Evolutionary conservation across 1,140 invertebrate genomes (phyloP).

Genomic region (Lordiphosa stackelbergi): DNA sequence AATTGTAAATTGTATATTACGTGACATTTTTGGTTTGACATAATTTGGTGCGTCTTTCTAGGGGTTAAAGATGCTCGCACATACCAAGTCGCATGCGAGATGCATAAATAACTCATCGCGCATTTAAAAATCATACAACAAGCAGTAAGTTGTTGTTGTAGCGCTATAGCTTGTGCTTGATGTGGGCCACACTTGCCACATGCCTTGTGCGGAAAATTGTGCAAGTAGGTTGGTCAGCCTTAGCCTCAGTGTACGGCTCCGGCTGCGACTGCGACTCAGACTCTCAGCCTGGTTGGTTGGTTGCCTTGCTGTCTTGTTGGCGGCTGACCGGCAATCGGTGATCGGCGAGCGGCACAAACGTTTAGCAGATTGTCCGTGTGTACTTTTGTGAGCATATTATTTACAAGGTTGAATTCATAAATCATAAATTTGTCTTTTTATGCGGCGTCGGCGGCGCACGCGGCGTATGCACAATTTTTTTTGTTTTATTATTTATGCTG

Average conservation of each 20-base stretch:
- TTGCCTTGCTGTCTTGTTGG: slow-evolving; percentile 7
- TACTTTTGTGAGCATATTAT: slow-evolving; percentile 72
- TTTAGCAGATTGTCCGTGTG: slow-evolving; percentile 47
- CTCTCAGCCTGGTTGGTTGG: slow-evolving; percentile 13
- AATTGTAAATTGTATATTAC: too few relatives aligned
- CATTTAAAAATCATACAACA: slow-evolving; percentile 71
- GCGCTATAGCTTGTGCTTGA: slow-evolving; percentile 40
- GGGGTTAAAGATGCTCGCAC: slow-evolving; percentile 58
- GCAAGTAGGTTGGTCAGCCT: slow-evolving; percentile 71
- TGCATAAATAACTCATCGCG: slow-evolving; percentile 75
- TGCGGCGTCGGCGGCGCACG: slow-evolving; percentile 53
- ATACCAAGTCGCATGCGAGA: slow-evolving; percentile 48
- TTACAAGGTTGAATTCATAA: slow-evolving; percentile 76
- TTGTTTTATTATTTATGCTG: slow-evolving; percentile 53
- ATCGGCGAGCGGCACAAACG: slow-evolving; percentile 36
- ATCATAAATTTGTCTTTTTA: slow-evolving; percentile 76
- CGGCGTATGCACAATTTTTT: slow-evolving; percentile 58
- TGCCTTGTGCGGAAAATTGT: slow-evolving; percentile 75
- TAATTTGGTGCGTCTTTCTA: slow-evolving; percentile 3
- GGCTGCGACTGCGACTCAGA: not conserved
- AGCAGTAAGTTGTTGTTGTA: slow-evolving; percentile 46
- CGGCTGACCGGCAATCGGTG: slow-evolving; percentile 16
- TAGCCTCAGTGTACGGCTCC: not conserved
- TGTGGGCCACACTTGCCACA: slow-evolving; percentile 72
- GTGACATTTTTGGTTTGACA: not conserved